These are phyloP conservation scores for Plemyria rubiginata DNA, from an alignment of 2,888 invertebrate species.

Conservation along the genomic window DNA sequence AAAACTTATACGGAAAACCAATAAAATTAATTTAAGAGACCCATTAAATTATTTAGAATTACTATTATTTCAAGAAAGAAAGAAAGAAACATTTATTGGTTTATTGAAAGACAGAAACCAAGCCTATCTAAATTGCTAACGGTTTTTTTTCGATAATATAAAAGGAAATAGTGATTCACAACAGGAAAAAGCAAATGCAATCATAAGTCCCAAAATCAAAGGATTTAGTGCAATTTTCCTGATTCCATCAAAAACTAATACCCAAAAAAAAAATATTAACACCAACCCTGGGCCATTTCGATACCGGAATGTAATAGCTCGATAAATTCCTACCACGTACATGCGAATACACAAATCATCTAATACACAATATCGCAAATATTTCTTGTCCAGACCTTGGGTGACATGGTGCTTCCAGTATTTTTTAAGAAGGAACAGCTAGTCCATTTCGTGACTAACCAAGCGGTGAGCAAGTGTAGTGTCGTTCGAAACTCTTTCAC, in stretches of 20 bases:
- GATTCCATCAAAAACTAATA: slow-evolving; percentile 12
- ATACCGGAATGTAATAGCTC: slow-evolving; percentile 53
- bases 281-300: slow-evolving; percentile 45
- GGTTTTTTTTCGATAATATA: neutral
- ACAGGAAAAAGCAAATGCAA: neutral
- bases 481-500: no score
- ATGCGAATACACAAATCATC: slow-evolving; percentile 79
- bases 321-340: slow-evolving; percentile 70
- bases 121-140: no score
- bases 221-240: slow-evolving; percentile 7
- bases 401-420: slow-evolving; percentile 69
- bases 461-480: no score
- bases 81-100: no score
- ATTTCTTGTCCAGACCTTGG: slow-evolving; percentile 79
- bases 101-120: no score
- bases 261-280: slow-evolving; percentile 32
- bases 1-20: no score
- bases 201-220: slow-evolving; percentile 1
- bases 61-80: no score
- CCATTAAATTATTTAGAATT: no score
- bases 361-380: slow-evolving; percentile 82
- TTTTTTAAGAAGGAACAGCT: slow-evolving; percentile 53
- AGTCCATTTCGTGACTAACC: slow-evolving; percentile 9
- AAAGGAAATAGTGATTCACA: no score
- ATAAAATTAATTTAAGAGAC: no score